These are phyloP conservation scores for Nettapus auritus DNA, from an alignment of 2,113 vertebrate genomes.

Conservation along the genomic window DNA sequence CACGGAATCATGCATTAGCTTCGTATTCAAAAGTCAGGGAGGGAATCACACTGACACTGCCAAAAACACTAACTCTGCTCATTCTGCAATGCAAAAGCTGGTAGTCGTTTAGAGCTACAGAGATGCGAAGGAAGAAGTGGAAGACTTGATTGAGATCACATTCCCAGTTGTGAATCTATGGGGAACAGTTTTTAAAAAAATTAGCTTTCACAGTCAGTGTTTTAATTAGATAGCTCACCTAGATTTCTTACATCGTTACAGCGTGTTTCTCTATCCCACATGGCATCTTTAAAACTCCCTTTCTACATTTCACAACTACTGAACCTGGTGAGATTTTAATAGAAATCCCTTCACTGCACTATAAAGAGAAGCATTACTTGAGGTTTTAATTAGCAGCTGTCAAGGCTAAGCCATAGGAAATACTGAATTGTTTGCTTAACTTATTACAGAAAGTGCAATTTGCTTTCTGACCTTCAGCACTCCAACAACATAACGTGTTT, in stretches of 20 bases:
- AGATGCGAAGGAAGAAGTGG: not conserved
- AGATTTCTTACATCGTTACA: not conserved
- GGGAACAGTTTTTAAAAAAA: constrained; percentile 20
- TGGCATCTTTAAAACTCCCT: constrained; percentile 15
- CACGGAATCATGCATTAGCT: not conserved
- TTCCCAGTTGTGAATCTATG: not conserved
- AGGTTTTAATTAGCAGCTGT: constrained; percentile 40
- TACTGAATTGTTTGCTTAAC: not conserved
- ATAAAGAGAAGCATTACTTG: constrained; percentile 33
- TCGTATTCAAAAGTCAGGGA: not conserved
- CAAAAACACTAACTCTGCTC: not conserved
- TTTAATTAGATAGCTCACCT: constrained; percentile 64
- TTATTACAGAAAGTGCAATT: not conserved
- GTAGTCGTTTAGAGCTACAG: not conserved
- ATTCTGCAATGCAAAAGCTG: not conserved
- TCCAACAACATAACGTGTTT: not conserved
- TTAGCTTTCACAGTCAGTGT: not conserved
- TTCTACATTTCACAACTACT: not conserved
- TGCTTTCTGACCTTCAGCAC: constrained; percentile 3
- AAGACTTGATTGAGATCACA: not conserved
- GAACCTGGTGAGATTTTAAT: constrained; percentile 66
- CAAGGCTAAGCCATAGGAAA: constrained; percentile 4
- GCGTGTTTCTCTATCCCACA: not conserved
- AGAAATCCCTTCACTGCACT: not conserved
- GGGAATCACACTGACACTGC: not conserved